Base-by-base conservation (phyloP, 2,797 vertebrate species). In the Poecile montanus region DNA sequence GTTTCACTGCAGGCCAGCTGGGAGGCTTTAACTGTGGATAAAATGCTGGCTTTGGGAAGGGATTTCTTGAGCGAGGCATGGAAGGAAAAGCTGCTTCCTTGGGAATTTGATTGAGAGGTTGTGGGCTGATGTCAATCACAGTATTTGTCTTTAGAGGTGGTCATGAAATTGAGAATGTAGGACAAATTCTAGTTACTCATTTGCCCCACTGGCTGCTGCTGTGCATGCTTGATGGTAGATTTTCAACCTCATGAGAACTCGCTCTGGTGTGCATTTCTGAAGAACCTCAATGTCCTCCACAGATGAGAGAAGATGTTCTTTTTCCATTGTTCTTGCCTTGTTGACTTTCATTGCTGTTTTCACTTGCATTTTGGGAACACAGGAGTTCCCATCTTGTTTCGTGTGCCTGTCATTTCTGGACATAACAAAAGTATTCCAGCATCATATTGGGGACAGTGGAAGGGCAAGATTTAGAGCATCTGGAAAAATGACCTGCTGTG, bases 401-500 rank as follows among this genome's bases (percentile, higher is more conserved):
- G 15, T 22, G 29, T 48, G 38, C 26, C 13, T 61, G 27, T 63
- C 15, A 19, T 67, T 85, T 83, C 38, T 91, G 58, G 29, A 65
- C 30, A 7, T 50, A 58, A 44, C 9, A 62, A 30, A 92, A 84
- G 9, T 30, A 47, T 44, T 84, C 32, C 26, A 71, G n/a, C 6
- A 50, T 30, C 16, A 6, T 38, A 26, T 6, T 12, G 42, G 56
- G n/a, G 63, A 29, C 6, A 21, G 23, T 0, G 3, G 22, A 51
- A 85, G 16, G 11, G 45, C 21, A 74, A 65, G 74, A 79, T 65
- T 50, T 48, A 34, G 34, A 85, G 19, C 36, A 47, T 29, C 19
- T 57, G 16, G 26, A 23, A 44, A 47, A 80, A 61, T 4, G 11
- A 67, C 9, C 8, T 0, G 0, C 25, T 27, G 11, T 7, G 6